phyloP scores from a whole-genome alignment of 2,797 vertebrate species.

The Rhynchotus rufescens region DNA sequence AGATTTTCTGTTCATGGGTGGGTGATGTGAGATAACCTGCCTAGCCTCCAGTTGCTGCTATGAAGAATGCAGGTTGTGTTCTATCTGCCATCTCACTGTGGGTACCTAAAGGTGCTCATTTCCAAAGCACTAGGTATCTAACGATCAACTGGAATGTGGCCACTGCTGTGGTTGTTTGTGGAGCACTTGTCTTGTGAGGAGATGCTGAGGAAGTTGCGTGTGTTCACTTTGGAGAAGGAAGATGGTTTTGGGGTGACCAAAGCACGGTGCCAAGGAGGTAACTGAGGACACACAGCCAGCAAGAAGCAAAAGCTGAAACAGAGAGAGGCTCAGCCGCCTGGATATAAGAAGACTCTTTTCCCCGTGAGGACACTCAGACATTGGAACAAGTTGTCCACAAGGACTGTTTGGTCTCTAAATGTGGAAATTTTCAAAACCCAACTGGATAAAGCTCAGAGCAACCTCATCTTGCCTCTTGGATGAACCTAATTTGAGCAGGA shows the following conservation, averaged over 20 bases:
- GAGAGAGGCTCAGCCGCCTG: background rate
- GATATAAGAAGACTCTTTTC: background rate
- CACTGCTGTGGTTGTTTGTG: background rate
- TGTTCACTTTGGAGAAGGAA: background rate
- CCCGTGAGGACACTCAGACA: background rate
- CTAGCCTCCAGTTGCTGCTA: background rate
- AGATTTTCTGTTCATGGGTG: background rate
- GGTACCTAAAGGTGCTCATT: background rate
- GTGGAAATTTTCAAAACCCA: accelerated
- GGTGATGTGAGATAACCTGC: background rate
- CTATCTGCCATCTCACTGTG: background rate
- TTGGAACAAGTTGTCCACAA: background rate
- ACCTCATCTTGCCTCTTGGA: background rate
- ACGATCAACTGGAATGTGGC: background rate
- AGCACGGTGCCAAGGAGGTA: background rate
- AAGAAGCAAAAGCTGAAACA: background rate
- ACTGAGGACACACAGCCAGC: background rate
- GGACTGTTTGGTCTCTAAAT: background rate
- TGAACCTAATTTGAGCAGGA: background rate
- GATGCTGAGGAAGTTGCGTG: background rate
- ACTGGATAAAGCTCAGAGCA: background rate
- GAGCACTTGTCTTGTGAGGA: background rate
- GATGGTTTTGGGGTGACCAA: background rate
- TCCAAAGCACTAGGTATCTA: background rate
- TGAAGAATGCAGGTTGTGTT: background rate